phyloP scores from a whole-genome alignment of 2,113 vertebrate species.

The Ardeotis arabs region DNA sequence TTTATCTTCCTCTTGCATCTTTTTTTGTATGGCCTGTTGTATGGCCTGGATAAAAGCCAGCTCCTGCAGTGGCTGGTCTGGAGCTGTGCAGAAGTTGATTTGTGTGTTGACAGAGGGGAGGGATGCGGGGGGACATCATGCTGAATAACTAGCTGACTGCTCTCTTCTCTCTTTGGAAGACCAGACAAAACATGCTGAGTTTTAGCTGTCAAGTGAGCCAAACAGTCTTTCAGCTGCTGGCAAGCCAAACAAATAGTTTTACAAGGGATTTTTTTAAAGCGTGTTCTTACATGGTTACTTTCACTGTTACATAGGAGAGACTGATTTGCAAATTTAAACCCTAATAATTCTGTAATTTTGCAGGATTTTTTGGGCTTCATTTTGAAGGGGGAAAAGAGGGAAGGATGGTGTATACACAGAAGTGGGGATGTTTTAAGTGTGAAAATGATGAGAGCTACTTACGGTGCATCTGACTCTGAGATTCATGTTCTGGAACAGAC shows the following conservation, averaged over 20 bases:
- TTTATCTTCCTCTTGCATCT: not conserved
- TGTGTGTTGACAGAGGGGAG: not conserved
- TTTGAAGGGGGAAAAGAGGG: not conserved
- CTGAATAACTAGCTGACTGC: not conserved
- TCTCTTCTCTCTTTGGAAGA: not conserved
- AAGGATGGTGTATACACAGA: not conserved
- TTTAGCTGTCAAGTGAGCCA: not conserved
- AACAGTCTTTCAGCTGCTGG: not conserved
- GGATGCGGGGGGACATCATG: not conserved
- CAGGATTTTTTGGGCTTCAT: rapidly evolving
- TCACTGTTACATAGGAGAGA: not conserved
- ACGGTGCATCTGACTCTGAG: not conserved
- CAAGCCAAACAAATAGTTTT: not conserved
- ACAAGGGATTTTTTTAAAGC: not conserved
- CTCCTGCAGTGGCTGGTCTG: not conserved
- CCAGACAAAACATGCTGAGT: not conserved
- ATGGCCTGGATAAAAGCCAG: not conserved
- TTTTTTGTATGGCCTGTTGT: not conserved
- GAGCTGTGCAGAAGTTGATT: not conserved
- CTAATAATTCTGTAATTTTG: not conserved
- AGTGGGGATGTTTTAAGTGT: not conserved
- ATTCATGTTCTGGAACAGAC: not conserved
- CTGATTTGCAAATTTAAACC: not conserved
- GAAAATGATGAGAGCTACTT: not conserved
- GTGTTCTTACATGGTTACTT: not conserved